Conservation (phyloP, 2,113 vertebrate genomes). For the Gambusia affinis region DNA sequence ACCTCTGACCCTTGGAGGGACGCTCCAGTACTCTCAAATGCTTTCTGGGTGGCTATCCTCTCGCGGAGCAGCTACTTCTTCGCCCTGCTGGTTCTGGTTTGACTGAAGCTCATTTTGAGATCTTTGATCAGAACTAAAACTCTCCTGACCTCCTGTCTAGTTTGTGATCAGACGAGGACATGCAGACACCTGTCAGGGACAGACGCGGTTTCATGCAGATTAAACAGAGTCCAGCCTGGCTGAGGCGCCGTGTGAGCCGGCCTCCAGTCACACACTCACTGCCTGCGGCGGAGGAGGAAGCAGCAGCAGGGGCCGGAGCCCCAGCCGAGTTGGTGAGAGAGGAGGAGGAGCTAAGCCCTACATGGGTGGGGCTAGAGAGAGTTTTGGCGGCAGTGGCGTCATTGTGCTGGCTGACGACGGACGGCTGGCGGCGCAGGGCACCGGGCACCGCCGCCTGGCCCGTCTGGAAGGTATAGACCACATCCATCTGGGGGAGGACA, state of each 20-base stretch:
- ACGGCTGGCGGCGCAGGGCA: constrained; percentile 95
- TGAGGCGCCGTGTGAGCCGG: constrained; percentile 83
- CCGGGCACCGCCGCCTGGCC: constrained; percentile 91
- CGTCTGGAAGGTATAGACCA: constrained; percentile 99
- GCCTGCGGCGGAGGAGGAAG: constrained; percentile 94
- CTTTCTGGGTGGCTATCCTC: background rate
- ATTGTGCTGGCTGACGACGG: constrained; percentile 96
- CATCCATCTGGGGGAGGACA: constrained; percentile 98
- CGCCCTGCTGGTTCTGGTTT: background rate
- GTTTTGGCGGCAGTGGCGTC: constrained; percentile 90
- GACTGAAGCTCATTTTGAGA: background rate
- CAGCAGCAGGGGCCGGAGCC: constrained; percentile 82
- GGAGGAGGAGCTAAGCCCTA: constrained; percentile 92
- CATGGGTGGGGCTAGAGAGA: constrained; percentile 97
- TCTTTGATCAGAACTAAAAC: background rate
- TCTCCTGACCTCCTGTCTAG: background rate
- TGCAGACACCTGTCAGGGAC: constrained; percentile 45
- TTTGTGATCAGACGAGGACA: constrained; percentile 9
- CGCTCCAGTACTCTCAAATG: background rate
- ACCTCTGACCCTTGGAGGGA: background rate
- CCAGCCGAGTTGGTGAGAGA: constrained; percentile 93
- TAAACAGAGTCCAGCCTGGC: constrained; percentile 62
- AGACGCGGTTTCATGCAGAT: constrained; percentile 3
- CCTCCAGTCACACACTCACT: constrained; percentile 90
- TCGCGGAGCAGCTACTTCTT: no score